A percentile compares a stretch with the other conserved stretches of the same genome.
Evolutionary conservation across 2,113 vertebrate species (phyloP).

Genomic region (Xenotilapia flavipinnis): DNA sequence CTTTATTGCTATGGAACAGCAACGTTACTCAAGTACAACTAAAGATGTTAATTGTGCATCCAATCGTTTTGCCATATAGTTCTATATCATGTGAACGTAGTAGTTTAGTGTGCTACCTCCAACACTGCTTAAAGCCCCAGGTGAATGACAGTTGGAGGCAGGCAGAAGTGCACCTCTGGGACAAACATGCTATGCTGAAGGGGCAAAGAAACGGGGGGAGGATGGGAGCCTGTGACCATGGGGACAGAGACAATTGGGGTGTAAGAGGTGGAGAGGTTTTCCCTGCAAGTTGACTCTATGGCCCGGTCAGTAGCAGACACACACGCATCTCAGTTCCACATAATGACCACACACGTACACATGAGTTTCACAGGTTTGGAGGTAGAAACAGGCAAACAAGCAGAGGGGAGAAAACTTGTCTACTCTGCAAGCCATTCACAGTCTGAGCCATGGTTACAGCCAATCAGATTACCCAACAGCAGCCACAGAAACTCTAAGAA

Average conservation of each 20-base stretch:
- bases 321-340: constrained; percentile 44
- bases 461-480: constrained; percentile 71
- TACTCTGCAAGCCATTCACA: constrained; percentile 78
- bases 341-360: constrained; percentile 42
- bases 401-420: constrained; percentile 52
- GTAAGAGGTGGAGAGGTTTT: constrained; percentile 62
- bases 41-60: not conserved
- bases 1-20: not conserved
- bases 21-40: not conserved
- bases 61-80: not conserved
- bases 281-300: constrained; percentile 71
- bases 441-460: constrained; percentile 70
- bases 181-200: constrained; percentile 64
- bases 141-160: constrained; percentile 52
- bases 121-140: constrained; percentile 68
- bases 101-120: constrained; percentile 9
- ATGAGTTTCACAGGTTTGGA: constrained; percentile 67
- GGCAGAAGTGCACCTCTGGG: constrained; percentile 60
- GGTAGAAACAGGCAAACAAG: constrained; percentile 73
- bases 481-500: constrained; percentile 66
- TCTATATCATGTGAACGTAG: not conserved
- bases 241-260: constrained; percentile 48
- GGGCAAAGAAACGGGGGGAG: constrained; percentile 56
- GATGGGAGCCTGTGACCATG: constrained; percentile 51
- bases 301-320: constrained; percentile 65